phyloP scores from a whole-genome alignment of 2,888 invertebrate species.

The Ormyrus thymus region DNA sequence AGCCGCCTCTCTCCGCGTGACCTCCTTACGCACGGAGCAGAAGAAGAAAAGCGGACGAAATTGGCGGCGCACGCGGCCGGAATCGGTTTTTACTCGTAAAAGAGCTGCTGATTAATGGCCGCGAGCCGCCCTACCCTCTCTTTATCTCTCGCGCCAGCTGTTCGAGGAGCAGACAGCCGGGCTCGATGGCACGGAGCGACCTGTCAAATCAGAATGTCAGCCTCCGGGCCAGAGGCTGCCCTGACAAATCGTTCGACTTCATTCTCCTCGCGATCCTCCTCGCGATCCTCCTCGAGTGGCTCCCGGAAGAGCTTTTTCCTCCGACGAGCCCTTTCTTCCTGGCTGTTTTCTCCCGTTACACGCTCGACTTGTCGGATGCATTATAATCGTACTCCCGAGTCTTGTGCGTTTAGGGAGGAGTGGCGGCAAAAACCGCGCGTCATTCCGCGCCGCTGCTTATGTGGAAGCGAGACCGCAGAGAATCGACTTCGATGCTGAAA shows the following conservation, averaged over 20 bases:
- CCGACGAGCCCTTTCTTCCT: neutral
- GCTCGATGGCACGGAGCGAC: conserved; percentile 5
- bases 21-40: neutral
- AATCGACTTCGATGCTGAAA: neutral
- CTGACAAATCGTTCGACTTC: conserved; percentile 48
- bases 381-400: conserved; percentile 21
- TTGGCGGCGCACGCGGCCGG: conserved; percentile 5
- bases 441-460: neutral
- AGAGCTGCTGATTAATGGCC: conserved; percentile 39
- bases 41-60: conserved; percentile 14
- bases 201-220: conserved; percentile 47
- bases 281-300: conserved; percentile 4
- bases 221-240: neutral
- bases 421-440: neutral
- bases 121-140: neutral
- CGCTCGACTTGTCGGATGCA: conserved; percentile 19
- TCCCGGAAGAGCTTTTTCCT: neutral
- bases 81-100: conserved; percentile 30
- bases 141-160: neutral
- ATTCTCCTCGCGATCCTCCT: no score
- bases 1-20: neutral
- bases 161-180: neutral
- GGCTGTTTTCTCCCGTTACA: neutral
- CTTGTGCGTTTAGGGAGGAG: neutral
- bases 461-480: no score